Evolutionary conservation across 2,113 vertebrate species (phyloP), one percentile per base, ranked within the genome.

Genomic region (Nycticryphes semicollaris): DNA sequence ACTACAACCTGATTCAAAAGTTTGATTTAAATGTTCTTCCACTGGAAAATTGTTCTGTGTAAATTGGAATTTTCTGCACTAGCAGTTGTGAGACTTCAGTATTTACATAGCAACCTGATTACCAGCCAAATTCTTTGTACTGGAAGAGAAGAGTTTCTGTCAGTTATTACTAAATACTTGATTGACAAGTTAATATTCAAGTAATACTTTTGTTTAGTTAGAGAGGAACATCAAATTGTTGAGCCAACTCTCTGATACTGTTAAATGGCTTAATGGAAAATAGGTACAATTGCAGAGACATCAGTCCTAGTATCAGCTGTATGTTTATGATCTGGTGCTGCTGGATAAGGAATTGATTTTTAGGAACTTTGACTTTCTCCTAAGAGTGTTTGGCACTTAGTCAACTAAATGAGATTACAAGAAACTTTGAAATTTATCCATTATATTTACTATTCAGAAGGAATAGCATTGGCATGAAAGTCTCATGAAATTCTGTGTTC

Each of bases 91-190:
- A 87, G 19, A 72, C 9, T 48, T 80, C 31, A 54, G 2, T 48
- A 53, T 19, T 57, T 57, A 37, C 17, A 28, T 50, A 41, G 2
- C 14, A n/a, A 72, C 10, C 14, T 73, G 37, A 45, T 62, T 45
- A 27, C 33, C 1, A 12, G 19, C 23, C 31, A 79, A 10, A 25
- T 72, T 86, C 8, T 51, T 57, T 0, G 0, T 51, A 10, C 2
- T 75, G 37, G 59, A 75, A 59, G n/a, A 63, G 31, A 75, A 59
- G n/a, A 63, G n/a, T 4, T 57, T 88, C 41, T 79, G 30, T 37
- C 20, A 23, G 9, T 21, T 33, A 30, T 14, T 21, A 9, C 25
- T 78, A 45, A 62, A 31, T 25, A 23, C 23, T 23, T 54, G 37
- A 53, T 21, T 47, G n/a, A 94, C 33, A 39, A 50, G n/a, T 63